Conservation (phyloP, 2,888 invertebrate species). For the Hecatera dysodea region DNA sequence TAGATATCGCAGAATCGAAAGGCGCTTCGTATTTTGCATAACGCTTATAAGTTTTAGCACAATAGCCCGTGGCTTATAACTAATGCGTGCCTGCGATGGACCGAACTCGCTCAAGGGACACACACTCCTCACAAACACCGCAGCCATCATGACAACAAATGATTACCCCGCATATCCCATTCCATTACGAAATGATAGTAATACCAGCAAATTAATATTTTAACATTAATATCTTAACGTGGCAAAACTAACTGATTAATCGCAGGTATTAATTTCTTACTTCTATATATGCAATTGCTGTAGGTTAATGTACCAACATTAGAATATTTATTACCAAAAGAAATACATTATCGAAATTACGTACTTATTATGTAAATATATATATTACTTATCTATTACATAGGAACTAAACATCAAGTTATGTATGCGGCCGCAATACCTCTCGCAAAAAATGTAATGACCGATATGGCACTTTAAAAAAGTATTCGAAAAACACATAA, state of each 20-base stretch:
- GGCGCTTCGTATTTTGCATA: slow-evolving; percentile 89
- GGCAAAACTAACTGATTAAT: slow-evolving; percentile 51
- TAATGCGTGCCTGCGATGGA: slow-evolving; percentile 70
- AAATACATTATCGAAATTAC: slow-evolving; percentile 37
- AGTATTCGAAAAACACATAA: slow-evolving; percentile 85
- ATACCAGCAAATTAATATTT: slow-evolving; percentile 46
- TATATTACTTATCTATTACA: slow-evolving; percentile 24
- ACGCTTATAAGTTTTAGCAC: slow-evolving; percentile 84
- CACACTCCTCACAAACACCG: slow-evolving; percentile 44
- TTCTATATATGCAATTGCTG: slow-evolving; percentile 26
- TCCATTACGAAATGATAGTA: slow-evolving; percentile 37
- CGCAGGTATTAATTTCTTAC: slow-evolving; percentile 51
- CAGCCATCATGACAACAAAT: slow-evolving; percentile 13
- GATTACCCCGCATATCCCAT: slow-evolving; percentile 10
- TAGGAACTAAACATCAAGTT: slow-evolving; percentile 45
- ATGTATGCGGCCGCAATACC: slow-evolving; percentile 21
- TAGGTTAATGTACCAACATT: slow-evolving; percentile 33
- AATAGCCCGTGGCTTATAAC: slow-evolving; percentile 81
- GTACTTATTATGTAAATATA: slow-evolving; percentile 55
- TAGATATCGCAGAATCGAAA: slow-evolving; percentile 88
- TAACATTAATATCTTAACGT: slow-evolving; percentile 42
- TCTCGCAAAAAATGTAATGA: slow-evolving; percentile 58
- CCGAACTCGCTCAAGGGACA: slow-evolving; percentile 67
- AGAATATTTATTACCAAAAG: slow-evolving; percentile 26
- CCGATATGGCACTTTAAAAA: slow-evolving; percentile 75